phyloP scores from a whole-genome alignment of 2,113 vertebrate genomes.

The Gallinago undulata region DNA sequence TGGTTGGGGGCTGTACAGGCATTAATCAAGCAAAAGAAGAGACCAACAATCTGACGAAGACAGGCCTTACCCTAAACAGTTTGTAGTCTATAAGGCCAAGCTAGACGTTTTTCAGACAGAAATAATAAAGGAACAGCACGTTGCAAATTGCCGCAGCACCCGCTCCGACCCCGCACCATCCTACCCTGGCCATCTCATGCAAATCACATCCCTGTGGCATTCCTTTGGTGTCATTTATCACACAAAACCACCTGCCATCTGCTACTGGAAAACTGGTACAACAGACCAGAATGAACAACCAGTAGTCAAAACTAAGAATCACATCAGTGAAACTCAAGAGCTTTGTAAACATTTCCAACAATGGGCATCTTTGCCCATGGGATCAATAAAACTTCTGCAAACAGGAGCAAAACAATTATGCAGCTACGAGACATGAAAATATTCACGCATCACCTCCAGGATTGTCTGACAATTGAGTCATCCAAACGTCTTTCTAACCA shows the following conservation, averaged over 20 bases:
- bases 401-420: background rate
- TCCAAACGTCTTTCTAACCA: background rate
- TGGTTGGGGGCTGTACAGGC: background rate
- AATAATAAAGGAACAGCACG: background rate
- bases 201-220: background rate
- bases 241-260: background rate
- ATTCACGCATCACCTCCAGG: background rate
- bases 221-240: background rate
- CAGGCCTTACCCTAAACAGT: background rate
- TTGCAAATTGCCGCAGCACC: background rate
- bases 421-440: background rate
- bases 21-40: background rate
- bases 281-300: background rate
- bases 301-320: background rate
- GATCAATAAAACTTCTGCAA: background rate
- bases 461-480: background rate
- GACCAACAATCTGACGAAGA: background rate
- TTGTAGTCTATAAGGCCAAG: background rate
- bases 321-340: background rate
- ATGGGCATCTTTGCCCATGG: background rate
- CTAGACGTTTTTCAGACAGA: background rate
- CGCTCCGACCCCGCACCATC: background rate
- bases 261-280: background rate
- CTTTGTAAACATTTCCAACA: background rate
- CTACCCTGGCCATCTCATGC: background rate